phyloP scores from a whole-genome alignment of 2,888 invertebrate genomes.

The Girardia tigrina region DNA sequence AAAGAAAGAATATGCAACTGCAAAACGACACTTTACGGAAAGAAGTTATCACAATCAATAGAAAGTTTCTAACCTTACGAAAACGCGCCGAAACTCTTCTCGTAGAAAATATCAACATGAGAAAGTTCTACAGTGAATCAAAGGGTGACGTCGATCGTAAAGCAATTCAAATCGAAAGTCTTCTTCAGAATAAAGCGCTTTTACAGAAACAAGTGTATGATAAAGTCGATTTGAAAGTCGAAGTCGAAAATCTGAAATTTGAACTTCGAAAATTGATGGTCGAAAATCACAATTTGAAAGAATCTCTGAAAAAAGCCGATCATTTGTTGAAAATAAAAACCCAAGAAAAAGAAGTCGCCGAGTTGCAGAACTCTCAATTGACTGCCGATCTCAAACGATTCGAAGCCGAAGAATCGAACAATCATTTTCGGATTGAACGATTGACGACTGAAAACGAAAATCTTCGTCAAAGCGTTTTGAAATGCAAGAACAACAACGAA shows the following conservation, averaged over 20 bases:
- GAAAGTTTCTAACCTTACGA: constrained; percentile 28
- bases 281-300: constrained; percentile 30
- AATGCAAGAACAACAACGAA: background rate
- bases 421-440: constrained; percentile 5
- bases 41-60: constrained; percentile 27
- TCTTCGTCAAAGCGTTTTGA: background rate
- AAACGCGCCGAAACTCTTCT: constrained; percentile 30
- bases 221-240: constrained; percentile 26
- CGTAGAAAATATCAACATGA: constrained; percentile 33
- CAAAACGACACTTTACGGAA: constrained; percentile 32
- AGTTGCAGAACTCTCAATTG: constrained; percentile 23
- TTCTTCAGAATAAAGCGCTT: constrained; percentile 28
- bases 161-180: constrained; percentile 26
- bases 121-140: constrained; percentile 28
- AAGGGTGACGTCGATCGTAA: constrained; percentile 29
- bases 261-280: constrained; percentile 24
- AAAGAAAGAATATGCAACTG: constrained; percentile 29
- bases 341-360: constrained; percentile 26
- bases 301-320: constrained; percentile 26
- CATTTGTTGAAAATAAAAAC: constrained; percentile 9
- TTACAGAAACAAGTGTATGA: constrained; percentile 29
- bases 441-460: constrained; percentile 10
- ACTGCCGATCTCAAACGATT: background rate
- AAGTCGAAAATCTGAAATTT: constrained; percentile 31
- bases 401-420: constrained; percentile 25